Percentiles rank a stretch among this genome's conserved stretches.
Evolutionary conservation across 2,797 vertebrate genomes (phyloP).

Genomic region (Prionace glauca): DNA sequence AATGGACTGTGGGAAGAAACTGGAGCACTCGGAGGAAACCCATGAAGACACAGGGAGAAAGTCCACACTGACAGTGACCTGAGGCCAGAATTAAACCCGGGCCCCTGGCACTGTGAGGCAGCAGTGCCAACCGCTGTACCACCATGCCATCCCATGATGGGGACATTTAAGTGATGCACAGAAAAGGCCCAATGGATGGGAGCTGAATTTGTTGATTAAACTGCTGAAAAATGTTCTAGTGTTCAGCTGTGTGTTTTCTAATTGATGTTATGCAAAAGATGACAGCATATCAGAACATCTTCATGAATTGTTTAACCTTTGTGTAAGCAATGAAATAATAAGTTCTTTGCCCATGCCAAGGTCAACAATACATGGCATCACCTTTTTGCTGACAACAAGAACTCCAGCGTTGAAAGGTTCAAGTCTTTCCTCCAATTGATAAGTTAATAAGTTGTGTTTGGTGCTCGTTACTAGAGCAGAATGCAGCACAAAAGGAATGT

Average conservation of each 20-base stretch:
- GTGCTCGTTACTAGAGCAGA: neutral
- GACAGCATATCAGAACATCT: neutral
- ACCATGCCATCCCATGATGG: too few species aligned
- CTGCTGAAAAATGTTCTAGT: neutral
- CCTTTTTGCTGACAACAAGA: neutral
- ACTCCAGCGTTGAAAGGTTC: neutral
- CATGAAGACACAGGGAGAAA: too few species aligned
- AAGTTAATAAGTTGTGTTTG: conserved; percentile 10
- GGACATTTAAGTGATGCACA: neutral
- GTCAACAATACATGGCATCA: neutral
- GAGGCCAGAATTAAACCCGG: too few species aligned
- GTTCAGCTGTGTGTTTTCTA: neutral
- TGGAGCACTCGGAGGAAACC: too few species aligned
- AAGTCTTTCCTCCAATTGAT: neutral
- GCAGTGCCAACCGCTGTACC: too few species aligned
- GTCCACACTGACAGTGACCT: too few species aligned
- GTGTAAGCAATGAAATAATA: neutral
- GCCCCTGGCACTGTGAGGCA: too few species aligned
- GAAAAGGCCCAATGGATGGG: neutral
- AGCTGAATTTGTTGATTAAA: neutral
- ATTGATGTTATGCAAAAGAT: too few species aligned
- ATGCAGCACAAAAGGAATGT: neutral
- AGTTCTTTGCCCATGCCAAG: neutral
- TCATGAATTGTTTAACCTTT: conserved; percentile 14
- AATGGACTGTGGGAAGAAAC: too few species aligned